phyloP scores from a whole-genome alignment of 1,140 invertebrate genomes.

The Wiebesia pumilae region DNA sequence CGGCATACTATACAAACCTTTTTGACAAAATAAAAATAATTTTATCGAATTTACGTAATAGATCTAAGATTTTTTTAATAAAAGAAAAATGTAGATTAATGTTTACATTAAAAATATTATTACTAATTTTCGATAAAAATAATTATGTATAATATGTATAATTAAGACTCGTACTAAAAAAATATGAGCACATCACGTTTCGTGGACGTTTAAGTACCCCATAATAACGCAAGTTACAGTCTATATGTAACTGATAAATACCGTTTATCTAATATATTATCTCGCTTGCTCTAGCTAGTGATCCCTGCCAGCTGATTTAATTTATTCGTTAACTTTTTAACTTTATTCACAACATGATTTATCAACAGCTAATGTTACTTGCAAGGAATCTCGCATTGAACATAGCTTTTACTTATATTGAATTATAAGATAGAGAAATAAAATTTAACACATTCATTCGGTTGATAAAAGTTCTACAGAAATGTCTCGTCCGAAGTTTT shows the following conservation, averaged over 20 bases:
- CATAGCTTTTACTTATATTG: conserved; percentile 49
- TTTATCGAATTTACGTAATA: conserved; percentile 35
- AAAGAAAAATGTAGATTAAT: conserved; percentile 32
- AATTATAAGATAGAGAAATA: conserved; percentile 52
- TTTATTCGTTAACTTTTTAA: conserved; percentile 61
- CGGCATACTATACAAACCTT: conserved; percentile 26
- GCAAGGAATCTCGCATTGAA: conserved; percentile 48
- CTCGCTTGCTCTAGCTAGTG: conserved; percentile 60
- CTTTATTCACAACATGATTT: conserved; percentile 66
- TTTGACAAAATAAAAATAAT: conserved; percentile 32
- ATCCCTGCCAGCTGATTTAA: conserved; percentile 57
- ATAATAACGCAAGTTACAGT: conserved; percentile 37
- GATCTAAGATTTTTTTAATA: conserved; percentile 39
- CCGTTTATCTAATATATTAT: conserved; percentile 46
- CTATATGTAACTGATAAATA: conserved; percentile 26
- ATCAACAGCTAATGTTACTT: conserved; percentile 54
- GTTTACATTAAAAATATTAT: conserved; percentile 34
- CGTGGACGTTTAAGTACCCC: conserved; percentile 23
- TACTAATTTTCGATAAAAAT: conserved; percentile 46
- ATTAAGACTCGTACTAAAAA: conserved; percentile 29
- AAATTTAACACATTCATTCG: conserved; percentile 47
- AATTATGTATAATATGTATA: conserved; percentile 23
- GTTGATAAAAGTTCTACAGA: conserved; percentile 58
- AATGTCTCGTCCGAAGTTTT: conserved; percentile 55
- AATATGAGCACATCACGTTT: conserved; percentile 28